These are phyloP conservation scores for Antitype chi DNA, from an alignment of 2,888 invertebrate species.

Conservation along the genomic window DNA sequence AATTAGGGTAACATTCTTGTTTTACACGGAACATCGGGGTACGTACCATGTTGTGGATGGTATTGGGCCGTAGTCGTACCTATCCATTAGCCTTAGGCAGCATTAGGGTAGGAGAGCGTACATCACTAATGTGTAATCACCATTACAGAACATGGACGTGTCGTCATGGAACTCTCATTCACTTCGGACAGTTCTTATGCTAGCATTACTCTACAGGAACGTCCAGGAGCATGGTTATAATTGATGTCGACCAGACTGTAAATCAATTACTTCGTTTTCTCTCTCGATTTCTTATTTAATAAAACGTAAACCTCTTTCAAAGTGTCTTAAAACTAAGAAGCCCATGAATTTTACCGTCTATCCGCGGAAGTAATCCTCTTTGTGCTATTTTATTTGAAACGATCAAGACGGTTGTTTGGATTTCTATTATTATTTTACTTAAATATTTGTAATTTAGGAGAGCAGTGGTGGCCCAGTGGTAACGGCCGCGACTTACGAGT, in stretches of 20 bases:
- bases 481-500: no score
- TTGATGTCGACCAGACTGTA: slow-evolving; percentile 19
- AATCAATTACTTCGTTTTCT: slow-evolving; percentile 35
- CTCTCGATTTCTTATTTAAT: slow-evolving; percentile 38
- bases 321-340: slow-evolving; percentile 45
- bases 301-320: slow-evolving; percentile 53
- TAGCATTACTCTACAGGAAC: slow-evolving; percentile 7
- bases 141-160: slow-evolving; percentile 33
- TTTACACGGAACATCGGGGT: slow-evolving; percentile 73
- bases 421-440: slow-evolving; percentile 40
- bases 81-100: slow-evolving; percentile 34
- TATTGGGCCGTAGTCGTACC: slow-evolving; percentile 23
- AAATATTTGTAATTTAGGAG: slow-evolving; percentile 33
- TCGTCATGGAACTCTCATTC: slow-evolving; percentile 33
- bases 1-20: slow-evolving; percentile 84
- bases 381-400: slow-evolving; percentile 43
- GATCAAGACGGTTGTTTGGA: slow-evolving; percentile 24
- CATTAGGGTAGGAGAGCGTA: slow-evolving; percentile 12
- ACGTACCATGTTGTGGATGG: slow-evolving; percentile 44
- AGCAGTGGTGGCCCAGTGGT: no score
- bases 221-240: slow-evolving; percentile 18
- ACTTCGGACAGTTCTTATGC: slow-evolving; percentile 7
- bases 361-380: slow-evolving; percentile 46
- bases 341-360: slow-evolving; percentile 40
- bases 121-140: slow-evolving; percentile 45